A percentile compares a stretch with the other conserved stretches of the same genome.
Evolutionary conservation across 2,797 vertebrate genomes (phyloP).

Genomic region (Eidolon dupreanum): DNA sequence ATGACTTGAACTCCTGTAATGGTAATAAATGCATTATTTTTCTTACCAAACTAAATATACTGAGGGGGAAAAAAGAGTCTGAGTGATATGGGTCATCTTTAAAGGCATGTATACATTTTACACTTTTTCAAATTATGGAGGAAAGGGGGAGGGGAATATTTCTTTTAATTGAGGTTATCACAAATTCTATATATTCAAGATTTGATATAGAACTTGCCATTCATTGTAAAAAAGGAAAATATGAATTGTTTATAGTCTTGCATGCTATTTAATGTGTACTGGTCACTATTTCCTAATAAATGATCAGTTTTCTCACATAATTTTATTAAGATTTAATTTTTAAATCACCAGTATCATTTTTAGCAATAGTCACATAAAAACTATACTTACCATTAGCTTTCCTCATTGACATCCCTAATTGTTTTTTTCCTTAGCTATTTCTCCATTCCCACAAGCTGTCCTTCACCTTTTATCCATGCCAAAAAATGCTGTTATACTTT

Average conservation of each 20-base stretch:
- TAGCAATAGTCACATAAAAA: conserved; percentile 62
- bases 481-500: conserved; percentile 68
- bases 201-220: not conserved
- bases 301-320: conserved; percentile 70
- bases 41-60: not conserved
- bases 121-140: not conserved
- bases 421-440: conserved; percentile 45
- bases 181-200: not conserved
- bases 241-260: conserved; percentile 45
- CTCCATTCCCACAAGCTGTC: conserved; percentile 32
- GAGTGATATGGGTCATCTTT: not conserved
- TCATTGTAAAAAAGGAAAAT: conserved; percentile 32
- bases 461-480: conserved; percentile 68
- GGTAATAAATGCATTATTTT: not conserved
- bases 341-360: not conserved
- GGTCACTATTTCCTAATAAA: conserved; percentile 69
- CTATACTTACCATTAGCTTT: conserved; percentile 59
- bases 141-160: not conserved
- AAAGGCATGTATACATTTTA: not conserved
- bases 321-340: conserved; percentile 48
- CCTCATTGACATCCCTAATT: conserved; percentile 34
- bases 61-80: not conserved
- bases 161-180: conserved; percentile 4
- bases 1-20: not conserved
- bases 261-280: not conserved